Base-by-base conservation (phyloP, 2,888 invertebrate species). In the Pandemis heparana region DNA sequence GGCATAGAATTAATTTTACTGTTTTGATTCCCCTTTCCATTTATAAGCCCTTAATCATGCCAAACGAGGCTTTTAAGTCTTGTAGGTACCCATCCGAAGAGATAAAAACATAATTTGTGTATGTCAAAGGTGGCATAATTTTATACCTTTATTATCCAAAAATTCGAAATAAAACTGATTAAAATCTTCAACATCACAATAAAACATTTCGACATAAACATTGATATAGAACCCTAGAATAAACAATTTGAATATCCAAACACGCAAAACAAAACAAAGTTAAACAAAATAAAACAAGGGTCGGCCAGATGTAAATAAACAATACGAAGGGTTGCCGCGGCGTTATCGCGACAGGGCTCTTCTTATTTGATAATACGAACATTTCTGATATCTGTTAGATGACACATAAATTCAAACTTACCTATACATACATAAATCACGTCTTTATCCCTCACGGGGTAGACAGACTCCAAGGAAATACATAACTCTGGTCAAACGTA, bases 261-360 rank as follows among this genome's bases (percentile, higher is more conserved):
- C 51, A 63, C 32, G 63, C 63, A 18, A 53, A 63, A 32, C 23
- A 32, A 63, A 71, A 71, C 70, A 65, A 70, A 71, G 46, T 59
- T 12, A 9, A 38, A 65, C 48, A 65, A 51, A 48, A 65, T 38
- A 51, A 51, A 65, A 65, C 64, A 64, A 48, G 64, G 56, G 56
- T 39, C 56, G 32, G 56, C 10, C 23, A 32, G 23, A n/a, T 41
- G 59, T 71, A 63, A 67, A 72, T 67, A 67, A 73, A 73, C 63
- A 64, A 69, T 16, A 23, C 56, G 16, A 38, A n/a, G 65, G 23
- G 48, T 48, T 16, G 51, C 39, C 32, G 48, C 18, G 14, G 18
- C 32, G 73, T 51, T 68, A 73, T 73, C 73, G 64, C 39, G 59
- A 68, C 59, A 68, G 43, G 67, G 38, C 51, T 46, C 61, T 38